Conservation (phyloP, 2,888 invertebrate species). For the Eristalis tenax region DNA sequence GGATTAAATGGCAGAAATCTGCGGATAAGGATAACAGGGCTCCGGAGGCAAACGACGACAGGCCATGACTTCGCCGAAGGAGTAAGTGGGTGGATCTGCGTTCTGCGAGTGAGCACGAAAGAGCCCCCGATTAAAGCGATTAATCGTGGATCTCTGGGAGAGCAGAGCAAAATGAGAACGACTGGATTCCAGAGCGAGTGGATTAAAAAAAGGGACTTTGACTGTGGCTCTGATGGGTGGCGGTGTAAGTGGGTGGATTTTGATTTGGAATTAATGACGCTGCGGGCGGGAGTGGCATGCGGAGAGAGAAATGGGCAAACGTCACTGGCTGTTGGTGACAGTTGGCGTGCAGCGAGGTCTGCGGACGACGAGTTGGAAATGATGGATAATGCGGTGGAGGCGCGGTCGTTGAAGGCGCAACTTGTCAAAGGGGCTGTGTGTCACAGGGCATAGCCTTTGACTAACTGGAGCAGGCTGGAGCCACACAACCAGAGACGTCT, state of each 20-base stretch:
- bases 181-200: background rate
- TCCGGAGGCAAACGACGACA: slow-evolving; percentile 17
- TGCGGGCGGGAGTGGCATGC: background rate
- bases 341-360: background rate
- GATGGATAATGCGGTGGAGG: too few species aligned
- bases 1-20: slow-evolving; percentile 63
- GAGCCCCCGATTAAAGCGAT: slow-evolving; percentile 49
- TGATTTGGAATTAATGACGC: background rate
- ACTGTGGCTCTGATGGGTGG: slow-evolving; percentile 10
- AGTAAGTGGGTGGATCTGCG: background rate
- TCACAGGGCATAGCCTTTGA: too few species aligned
- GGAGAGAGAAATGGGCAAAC: background rate
- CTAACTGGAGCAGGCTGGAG: too few species aligned
- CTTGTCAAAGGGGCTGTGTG: too few species aligned
- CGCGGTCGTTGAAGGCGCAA: too few species aligned
- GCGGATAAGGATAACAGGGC: slow-evolving; percentile 52
- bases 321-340: background rate
- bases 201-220: background rate
- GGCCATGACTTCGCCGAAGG: background rate
- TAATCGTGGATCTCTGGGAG: slow-evolving; percentile 28
- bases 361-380: background rate
- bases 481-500: too few species aligned
- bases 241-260: background rate
- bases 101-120: slow-evolving; percentile 35
- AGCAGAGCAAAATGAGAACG: background rate